Evolutionary conservation across 2,888 invertebrate species (phyloP).

Genomic region (Drosophila kanekoi): DNA sequence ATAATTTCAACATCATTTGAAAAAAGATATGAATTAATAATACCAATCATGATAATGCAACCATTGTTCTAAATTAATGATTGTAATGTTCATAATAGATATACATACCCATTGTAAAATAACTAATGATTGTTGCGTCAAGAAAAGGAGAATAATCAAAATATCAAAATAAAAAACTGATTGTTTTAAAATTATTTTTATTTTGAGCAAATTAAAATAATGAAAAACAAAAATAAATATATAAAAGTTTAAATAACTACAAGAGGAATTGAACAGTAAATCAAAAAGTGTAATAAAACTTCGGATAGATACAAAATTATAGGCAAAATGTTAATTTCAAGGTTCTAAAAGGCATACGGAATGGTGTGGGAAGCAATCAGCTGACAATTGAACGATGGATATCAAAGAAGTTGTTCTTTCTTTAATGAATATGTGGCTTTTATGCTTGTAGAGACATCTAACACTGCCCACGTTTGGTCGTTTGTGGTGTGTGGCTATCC

Average conservation of each 20-base stretch:
- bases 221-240: constrained; percentile 38
- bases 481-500: constrained; percentile 43
- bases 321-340: constrained; percentile 71
- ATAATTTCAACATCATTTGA: constrained; percentile 49
- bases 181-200: constrained; percentile 39
- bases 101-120: constrained; percentile 63
- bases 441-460: constrained; percentile 75
- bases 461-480: constrained; percentile 24
- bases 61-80: constrained; percentile 1
- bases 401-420: constrained; percentile 52
- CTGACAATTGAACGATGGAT: constrained; percentile 85
- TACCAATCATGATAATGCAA: constrained; percentile 22
- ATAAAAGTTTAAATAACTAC: constrained; percentile 15
- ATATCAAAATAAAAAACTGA: not conserved
- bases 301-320: constrained; percentile 48
- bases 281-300: constrained; percentile 18
- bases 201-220: constrained; percentile 41
- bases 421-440: constrained; percentile 59
- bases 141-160: constrained; percentile 12
- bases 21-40: constrained; percentile 29
- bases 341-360: constrained; percentile 85
- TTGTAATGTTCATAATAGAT: constrained; percentile 23
- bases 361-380: constrained; percentile 86
- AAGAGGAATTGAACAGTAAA: constrained; percentile 28
- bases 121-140: constrained; percentile 71